phyloP scores from a whole-genome alignment of 1,140 invertebrate species.

The Zaprionus davidi region DNA sequence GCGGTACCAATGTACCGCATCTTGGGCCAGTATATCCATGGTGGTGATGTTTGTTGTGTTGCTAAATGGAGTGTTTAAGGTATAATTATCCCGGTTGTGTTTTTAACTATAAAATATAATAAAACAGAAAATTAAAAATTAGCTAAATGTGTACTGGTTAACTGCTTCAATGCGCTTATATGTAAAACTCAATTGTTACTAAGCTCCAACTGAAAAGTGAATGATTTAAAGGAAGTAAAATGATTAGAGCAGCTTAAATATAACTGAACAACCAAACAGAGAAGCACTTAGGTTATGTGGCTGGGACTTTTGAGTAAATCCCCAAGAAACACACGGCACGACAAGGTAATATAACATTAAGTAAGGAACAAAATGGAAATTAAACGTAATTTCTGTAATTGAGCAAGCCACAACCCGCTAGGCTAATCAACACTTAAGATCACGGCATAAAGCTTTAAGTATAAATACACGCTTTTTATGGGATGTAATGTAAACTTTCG shows the following conservation, averaged over 20 bases:
- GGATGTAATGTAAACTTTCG: slow-evolving; percentile 4
- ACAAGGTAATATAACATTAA: slow-evolving; percentile 54
- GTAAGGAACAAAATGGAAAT: slow-evolving; percentile 32
- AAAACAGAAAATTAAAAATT: background rate
- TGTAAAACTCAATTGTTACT: background rate
- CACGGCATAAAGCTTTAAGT: slow-evolving; percentile 21
- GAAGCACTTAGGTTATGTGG: background rate
- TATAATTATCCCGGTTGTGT: background rate
- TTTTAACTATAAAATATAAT: background rate
- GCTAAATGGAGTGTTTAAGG: background rate
- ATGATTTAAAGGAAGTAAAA: background rate
- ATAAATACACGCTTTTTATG: slow-evolving; percentile 13
- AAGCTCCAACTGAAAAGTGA: background rate
- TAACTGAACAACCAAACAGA: background rate
- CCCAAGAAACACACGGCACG: slow-evolving; percentile 20
- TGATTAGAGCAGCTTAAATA: background rate
- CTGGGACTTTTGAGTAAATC: background rate
- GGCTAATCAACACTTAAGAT: slow-evolving; percentile 59
- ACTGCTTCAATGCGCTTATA: no score
- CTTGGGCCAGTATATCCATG: slow-evolving; percentile 85
- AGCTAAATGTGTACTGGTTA: no score
- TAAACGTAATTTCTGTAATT: slow-evolving; percentile 62
- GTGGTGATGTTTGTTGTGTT: slow-evolving; percentile 38
- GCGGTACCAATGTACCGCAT: slow-evolving; percentile 89
- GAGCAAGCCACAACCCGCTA: slow-evolving; percentile 17